These are phyloP conservation scores for Chionoecetes opilio DNA, from an alignment of 1,140 invertebrate species.

Conservation along the genomic window DNA sequence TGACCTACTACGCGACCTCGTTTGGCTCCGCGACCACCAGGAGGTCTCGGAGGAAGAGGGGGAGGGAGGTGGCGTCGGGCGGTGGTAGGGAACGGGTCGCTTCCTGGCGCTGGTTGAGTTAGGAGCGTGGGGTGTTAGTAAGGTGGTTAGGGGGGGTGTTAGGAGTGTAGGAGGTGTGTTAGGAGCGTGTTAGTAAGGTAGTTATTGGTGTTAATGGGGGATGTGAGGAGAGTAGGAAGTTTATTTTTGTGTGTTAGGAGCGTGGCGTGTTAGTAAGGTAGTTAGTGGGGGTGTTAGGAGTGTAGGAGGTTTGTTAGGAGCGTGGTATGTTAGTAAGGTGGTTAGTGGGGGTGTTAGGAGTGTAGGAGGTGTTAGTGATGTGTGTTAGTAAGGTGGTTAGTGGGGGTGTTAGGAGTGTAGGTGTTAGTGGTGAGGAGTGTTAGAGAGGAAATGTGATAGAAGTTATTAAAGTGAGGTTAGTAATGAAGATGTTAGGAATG, in stretches of 20 bases:
- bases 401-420: neutral
- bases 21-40: slow-evolving; percentile 75
- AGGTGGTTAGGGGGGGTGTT: neutral
- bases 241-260: neutral
- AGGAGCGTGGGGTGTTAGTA: neutral
- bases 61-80: slow-evolving; percentile 90
- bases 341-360: neutral
- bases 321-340: slow-evolving; percentile 10
- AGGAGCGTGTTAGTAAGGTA: neutral
- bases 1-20: slow-evolving; percentile 72
- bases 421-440: too few relatives aligned
- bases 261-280: too few relatives aligned
- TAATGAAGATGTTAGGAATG: too few relatives aligned
- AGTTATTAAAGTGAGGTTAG: too few relatives aligned
- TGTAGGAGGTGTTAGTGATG: neutral
- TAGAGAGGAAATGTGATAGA: too few relatives aligned
- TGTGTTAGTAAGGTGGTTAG: neutral
- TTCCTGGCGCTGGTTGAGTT: slow-evolving; percentile 90
- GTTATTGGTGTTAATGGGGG: too few relatives aligned
- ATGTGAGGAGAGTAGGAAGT: too few relatives aligned
- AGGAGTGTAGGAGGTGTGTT: too few relatives aligned
- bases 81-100: slow-evolving; percentile 94
- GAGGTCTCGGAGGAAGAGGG: slow-evolving; percentile 84
- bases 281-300: too few relatives aligned
- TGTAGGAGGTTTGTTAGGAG: too few relatives aligned